Base-by-base conservation (phyloP, 2,113 vertebrate species). In the Paralichthys olivaceus region DNA sequence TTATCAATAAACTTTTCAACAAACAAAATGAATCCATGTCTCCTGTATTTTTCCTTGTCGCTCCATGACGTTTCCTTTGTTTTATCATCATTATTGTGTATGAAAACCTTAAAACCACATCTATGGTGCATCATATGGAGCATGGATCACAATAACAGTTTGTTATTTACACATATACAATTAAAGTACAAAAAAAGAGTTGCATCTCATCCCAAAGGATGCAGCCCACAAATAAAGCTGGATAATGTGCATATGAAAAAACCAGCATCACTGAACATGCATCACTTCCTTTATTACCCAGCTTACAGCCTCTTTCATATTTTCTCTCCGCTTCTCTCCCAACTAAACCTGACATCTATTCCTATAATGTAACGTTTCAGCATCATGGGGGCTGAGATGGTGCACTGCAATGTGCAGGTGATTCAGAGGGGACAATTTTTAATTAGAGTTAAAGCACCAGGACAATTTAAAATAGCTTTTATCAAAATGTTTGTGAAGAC, bases 1-100 rank as follows among this genome's bases (percentile, higher is more conserved):
- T 93, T 93, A 94, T 93, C 92, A 95, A 94, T 95, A 93, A 94
- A 94, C 88, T 87, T 90, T 91, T 90, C 89, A 90, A 89, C 89
- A 90, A 92, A 93, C 77, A 81, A 77, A 88, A 69, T 54, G 0
- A 54, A 69, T 25, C 57, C 11, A 51, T 17, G 75, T 62, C 69
- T 86, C 45, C 53, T 77, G 43, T 84, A 29, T 49, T 15, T 53
- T 1, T 51, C 14, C 43, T 69, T 80, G 56, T 81, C 54, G 5
- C 76, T 37, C 64, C 73, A 71, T 62, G 32, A 47, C 19, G 4
- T 22, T 9, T 56, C 23, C 25, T 3, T 56, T 28, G 59, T 32
- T 49, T 37, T 1, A 32, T 84, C 55, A 37, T 64, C 73, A 81
- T 75, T 80, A 67, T 56, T 6, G 58, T 56, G 53, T 15, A 8